These are phyloP conservation scores for Pandemis cinnamomeana DNA, from an alignment of 2,888 invertebrate species.

Conservation along the genomic window DNA sequence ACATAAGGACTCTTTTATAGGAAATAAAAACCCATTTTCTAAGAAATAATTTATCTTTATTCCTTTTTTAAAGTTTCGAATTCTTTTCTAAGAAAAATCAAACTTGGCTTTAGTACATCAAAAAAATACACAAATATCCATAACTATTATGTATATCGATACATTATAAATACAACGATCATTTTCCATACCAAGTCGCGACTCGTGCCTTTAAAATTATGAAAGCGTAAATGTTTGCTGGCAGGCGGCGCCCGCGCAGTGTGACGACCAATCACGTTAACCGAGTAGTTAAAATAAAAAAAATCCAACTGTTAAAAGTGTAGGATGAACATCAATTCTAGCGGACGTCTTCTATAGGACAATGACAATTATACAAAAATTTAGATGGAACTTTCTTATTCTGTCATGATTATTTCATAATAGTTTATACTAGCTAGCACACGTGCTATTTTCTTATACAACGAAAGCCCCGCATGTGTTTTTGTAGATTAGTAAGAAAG, in stretches of 20 bases:
- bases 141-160: constrained; percentile 64
- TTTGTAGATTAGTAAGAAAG: too few species aligned
- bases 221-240: constrained; percentile 60
- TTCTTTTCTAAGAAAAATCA: constrained; percentile 83
- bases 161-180: constrained; percentile 73
- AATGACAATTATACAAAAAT: too few species aligned
- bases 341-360: too few species aligned
- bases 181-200: constrained; percentile 60
- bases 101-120: constrained; percentile 83
- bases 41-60: constrained; percentile 83
- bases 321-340: too few species aligned
- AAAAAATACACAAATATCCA: constrained; percentile 83
- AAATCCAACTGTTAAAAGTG: neutral
- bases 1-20: constrained; percentile 33
- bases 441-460: neutral
- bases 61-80: constrained; percentile 81
- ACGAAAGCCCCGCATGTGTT: too few species aligned
- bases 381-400: neutral
- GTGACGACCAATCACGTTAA: constrained; percentile 19
- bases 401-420: neutral
- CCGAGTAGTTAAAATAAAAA: neutral
- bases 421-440: neutral
- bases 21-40: constrained; percentile 44
- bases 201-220: constrained; percentile 61
- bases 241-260: constrained; percentile 19